Evolutionary conservation across 2,797 vertebrate species (phyloP), one percentile per base, ranked within the genome.

Genomic region (Ctenochaetus hawaiiensis): DNA sequence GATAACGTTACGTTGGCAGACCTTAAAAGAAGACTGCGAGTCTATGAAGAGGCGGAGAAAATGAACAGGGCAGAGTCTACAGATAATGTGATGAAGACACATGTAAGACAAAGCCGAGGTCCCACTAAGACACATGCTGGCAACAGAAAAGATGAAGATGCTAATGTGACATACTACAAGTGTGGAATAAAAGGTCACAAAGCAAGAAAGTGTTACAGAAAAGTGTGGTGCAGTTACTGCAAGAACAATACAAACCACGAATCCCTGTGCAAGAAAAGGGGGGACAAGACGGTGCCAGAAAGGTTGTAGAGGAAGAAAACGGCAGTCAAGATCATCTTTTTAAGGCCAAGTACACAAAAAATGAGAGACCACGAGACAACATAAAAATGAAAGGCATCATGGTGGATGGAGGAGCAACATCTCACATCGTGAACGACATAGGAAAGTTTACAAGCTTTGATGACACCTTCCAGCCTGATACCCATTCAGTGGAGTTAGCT

Each of bases 111-210:
- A 53, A 16, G 67, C 14, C 0, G 17, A 41, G 52, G 17, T 10
- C 8, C 5, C 26, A 14, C 8, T 0, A 70, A 3, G 4, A 10
- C 44, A 18, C 18, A 17, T 13, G 0, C 5, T 16, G 16, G 16
- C 26, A 37, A 22, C 18, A 68, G 22, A 61, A 74, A 41, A 64
- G 17, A 66, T 47, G 69, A 82, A 43, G 59, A 75, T 34, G 20
- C 4, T 2, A 51, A 16, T 6, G 1, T 80, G 22, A 78, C 58
- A 2, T 87, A 75, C 12, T 84, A 64, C 52, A 80, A 41, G 22
- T 89, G 70, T 81, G 82, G 72, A 52, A 49, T n/a, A 30, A 89
- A 78, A 48, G 82, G 75, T 0, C 71, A 87, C 41, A 79, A 16
- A 2, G 68, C 57, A 20, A 72, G 69, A 67, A 26, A 67, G 5